Evolutionary conservation across 2,113 vertebrate genomes (phyloP), one percentile per base, ranked within the genome.

Genomic region (Cynopterus brachyotis): DNA sequence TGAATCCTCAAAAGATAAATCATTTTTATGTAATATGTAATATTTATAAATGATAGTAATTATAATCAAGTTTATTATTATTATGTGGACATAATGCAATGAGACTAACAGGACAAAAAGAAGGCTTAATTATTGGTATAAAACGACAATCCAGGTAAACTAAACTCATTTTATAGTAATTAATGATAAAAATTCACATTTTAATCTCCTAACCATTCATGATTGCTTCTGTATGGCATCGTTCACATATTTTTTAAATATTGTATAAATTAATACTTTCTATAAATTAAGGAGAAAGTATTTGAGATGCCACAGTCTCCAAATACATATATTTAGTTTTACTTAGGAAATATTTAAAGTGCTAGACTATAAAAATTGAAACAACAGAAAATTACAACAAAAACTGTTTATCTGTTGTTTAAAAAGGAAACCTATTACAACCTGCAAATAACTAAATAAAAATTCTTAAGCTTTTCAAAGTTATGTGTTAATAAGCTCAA

Each of bases 371-470:
- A 91, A 92, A 96, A 70, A 55, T 37, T 89, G 92, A 86, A 78
- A 66, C 45, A 50, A 93, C 4, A 82, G 67, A 75, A 45, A 73
- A 70, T 55, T 92, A 82, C 88, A 81, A 67, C 22, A 83, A 95
- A 86, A 69, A 9, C 1, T 73, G 16, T 82, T 86, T 94, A 50
- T 85, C 42, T 80, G n/a, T 93, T 2, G 42, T 64, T 96, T 95
- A 70, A 47, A 72, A 88, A 94, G 13, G 9, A 72, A 88, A 89
- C 2, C 0, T 35, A 57, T 78, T 91, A 91, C n/a, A 42, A 75
- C 1, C 6, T 94, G 32, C 40, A 91, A 94, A 89, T 67, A 89
- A 94, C 50, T 45, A 94, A 91, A 93, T 91, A 76, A 96, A 88
- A 89, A 96, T 82, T 94, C 37, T 86, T 37, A 72, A 91, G 5